These are phyloP conservation scores for Hoplostethus atlanticus DNA, from an alignment of 2,797 vertebrate genomes.

Conservation along the genomic window DNA sequence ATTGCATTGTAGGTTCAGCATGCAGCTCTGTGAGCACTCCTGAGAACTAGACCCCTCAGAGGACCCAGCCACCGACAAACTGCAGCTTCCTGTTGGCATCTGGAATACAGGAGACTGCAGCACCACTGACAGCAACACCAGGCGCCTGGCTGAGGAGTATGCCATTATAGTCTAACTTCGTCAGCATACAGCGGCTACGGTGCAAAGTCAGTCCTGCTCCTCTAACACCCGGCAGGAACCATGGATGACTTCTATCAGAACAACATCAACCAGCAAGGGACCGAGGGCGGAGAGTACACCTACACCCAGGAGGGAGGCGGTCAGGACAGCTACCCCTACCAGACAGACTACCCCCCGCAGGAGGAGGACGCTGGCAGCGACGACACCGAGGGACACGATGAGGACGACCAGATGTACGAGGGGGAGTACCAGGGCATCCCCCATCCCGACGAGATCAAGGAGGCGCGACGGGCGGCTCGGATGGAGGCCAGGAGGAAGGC, in stretches of 20 bases:
- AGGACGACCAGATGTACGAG: conserved; percentile 96
- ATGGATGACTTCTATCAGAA: conserved; percentile 92
- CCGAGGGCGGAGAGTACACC: conserved; percentile 81
- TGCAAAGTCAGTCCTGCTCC: conserved; percentile 51
- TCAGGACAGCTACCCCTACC: conserved; percentile 86
- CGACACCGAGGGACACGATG: conserved; percentile 94
- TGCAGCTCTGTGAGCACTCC: conserved; percentile 61
- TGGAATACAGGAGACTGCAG: conserved; percentile 42
- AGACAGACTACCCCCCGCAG: conserved; percentile 84
- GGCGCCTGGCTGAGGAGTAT: conserved; percentile 70
- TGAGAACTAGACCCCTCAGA: conserved; percentile 5
- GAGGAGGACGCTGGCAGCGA: conserved; percentile 96
- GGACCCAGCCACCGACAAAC: conserved; percentile 24
- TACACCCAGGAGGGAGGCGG: conserved; percentile 84
- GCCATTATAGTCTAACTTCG: conserved; percentile 71
- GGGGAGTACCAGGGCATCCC: conserved; percentile 98
- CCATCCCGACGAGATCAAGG: conserved; percentile 94
- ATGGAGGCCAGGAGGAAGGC: conserved; percentile 86
- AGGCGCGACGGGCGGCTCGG: conserved; percentile 86
- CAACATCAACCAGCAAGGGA: conserved; percentile 84
- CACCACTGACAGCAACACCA: conserved; percentile 34
- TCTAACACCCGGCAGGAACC: conserved; percentile 52
- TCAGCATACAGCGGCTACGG: conserved; percentile 48
- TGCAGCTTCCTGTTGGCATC: conserved; percentile 31
- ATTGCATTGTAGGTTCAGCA: conserved; percentile 74